Evolutionary conservation across 92 coral and sea anemone genomes (phyloP), one percentile per base, ranked within the genome.

Genomic region (Parazoanthus darwini): DNA sequence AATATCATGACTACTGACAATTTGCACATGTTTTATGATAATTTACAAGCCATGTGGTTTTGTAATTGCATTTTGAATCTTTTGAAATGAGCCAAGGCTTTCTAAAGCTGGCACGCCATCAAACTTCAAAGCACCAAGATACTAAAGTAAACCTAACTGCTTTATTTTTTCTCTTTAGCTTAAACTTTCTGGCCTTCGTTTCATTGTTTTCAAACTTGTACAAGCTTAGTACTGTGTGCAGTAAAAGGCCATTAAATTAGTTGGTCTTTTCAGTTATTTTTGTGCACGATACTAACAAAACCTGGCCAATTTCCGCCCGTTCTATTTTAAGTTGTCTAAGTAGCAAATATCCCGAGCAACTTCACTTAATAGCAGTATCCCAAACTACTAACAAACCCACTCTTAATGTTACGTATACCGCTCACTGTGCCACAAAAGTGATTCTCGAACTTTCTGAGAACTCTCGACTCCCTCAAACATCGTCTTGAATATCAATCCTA

Each of bases 21-120:
- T 70, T 70, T 84, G 79, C 87, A 84, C 87, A 84, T 84, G 87
- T 84, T 83, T 10, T 68, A 83, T 83, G 78, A 83, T 72, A 84
- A 84, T 70, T 84, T 48, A 33, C 75, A 44, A 71, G 79, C 79
- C 87, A 84, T 84, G 79, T 71, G 87, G 87, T 71, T 84, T 46
- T 50, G 79, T 70, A 84, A 84, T 71, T 70, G 67, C 87, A 71
- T 20, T 84, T 84, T 84, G 87, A 70, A 84, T 84, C 79, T 25
- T 84, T 84, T 84, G 65, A 84, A 84, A 71, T 26, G 46, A 48
- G 74, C 42, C 37, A 71, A 48, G 77, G 36, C 37, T 74, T 74
- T 70, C 66, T 83, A n/a, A 26, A 51, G 20, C 66, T 84, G 79
- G 87, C 79, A 46, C 79, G 25, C 75, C 15, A 71, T 67, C 87